Conservation (phyloP, 2,113 vertebrate genomes). For the Jacana jacana region DNA sequence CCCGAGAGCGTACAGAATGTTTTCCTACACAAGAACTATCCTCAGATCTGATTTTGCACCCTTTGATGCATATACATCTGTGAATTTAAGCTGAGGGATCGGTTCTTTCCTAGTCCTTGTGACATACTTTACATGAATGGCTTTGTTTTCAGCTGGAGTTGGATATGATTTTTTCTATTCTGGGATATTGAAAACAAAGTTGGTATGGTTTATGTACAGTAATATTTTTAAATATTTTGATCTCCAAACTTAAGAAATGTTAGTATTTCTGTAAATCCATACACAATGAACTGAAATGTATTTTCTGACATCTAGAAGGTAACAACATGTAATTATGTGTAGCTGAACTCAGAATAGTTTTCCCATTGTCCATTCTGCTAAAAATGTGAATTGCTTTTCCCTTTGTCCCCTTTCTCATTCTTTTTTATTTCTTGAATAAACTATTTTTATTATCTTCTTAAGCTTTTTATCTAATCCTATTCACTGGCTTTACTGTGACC, state of each 20-base stretch:
- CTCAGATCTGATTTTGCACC: neutral
- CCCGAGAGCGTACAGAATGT: no score
- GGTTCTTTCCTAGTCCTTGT: neutral
- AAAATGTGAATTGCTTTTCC: conserved; percentile 18
- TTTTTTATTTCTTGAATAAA: conserved; percentile 47
- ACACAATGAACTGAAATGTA: neutral
- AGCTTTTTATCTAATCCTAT: conserved; percentile 47
- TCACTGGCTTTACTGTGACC: conserved; percentile 25
- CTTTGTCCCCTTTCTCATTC: neutral
- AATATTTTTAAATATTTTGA: conserved; percentile 9
- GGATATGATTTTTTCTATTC: neutral
- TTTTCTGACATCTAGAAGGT: neutral
- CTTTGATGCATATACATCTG: neutral
- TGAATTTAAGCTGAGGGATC: neutral
- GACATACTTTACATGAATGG: neutral
- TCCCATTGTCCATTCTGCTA: neutral
- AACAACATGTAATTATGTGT: neutral
- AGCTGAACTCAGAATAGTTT: neutral
- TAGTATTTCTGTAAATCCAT: neutral
- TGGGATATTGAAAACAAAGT: neutral
- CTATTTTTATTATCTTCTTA: conserved; percentile 35
- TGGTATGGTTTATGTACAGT: neutral
- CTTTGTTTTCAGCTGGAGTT: neutral
- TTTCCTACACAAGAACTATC: neutral
- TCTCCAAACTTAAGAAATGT: neutral